Percentiles rank a stretch among this genome's conserved stretches.
Conservation (phyloP, 2,888 invertebrate genomes). For the Cataglyphis altisquamis region DNA sequence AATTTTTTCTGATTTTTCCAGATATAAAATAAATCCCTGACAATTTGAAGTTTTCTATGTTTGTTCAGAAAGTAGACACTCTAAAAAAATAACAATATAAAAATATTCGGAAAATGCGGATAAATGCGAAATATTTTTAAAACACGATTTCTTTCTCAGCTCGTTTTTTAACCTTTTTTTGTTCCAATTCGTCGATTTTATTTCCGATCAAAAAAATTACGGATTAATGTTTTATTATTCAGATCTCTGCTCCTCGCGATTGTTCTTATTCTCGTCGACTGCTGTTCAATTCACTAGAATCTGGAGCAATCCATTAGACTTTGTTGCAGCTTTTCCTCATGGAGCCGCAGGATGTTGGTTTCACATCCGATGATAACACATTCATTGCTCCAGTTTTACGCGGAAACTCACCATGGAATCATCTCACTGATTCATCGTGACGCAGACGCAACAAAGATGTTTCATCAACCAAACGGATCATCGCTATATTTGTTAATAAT, state of each 20-base stretch:
- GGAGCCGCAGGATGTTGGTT: slow-evolving; percentile 9
- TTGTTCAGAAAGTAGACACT: too few relatives aligned
- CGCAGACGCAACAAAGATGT: not conserved
- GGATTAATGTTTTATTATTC: not conserved
- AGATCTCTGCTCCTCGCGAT: not conserved
- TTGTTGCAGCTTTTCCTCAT: slow-evolving; percentile 15
- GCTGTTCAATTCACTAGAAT: not conserved
- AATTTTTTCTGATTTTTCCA: too few relatives aligned
- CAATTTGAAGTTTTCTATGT: too few relatives aligned
- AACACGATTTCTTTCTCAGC: not conserved
- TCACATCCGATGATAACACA: slow-evolving; percentile 26
- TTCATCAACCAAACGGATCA: not conserved
- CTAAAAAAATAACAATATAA: not conserved
- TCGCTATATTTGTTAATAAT: not conserved
- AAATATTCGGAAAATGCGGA: not conserved
- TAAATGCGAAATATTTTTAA: not conserved
- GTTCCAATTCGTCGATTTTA: not conserved
- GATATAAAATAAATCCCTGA: too few relatives aligned
- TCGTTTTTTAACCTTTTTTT: not conserved
- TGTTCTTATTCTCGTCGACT: not conserved
- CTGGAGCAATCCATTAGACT: not conserved
- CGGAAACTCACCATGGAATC: slow-evolving; percentile 20
- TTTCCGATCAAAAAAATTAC: not conserved
- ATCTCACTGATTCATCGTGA: slow-evolving; percentile 16
- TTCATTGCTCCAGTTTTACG: slow-evolving; percentile 35